Evolutionary conservation across 1,140 invertebrate genomes (phyloP).

Genomic region (Caenorhabditis brenneri): DNA sequence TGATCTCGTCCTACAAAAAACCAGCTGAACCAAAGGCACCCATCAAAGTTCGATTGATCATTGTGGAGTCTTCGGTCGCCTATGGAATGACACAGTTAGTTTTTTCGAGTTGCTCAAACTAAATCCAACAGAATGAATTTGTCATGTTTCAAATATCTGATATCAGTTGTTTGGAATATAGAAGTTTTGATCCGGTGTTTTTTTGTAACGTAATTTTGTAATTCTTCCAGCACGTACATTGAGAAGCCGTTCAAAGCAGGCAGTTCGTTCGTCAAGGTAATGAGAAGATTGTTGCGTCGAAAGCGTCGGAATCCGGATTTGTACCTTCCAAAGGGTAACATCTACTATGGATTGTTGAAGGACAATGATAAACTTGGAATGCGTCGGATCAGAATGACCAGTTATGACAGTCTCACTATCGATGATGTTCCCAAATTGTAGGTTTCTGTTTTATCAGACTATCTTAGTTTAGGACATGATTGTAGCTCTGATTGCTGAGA

Average conservation of each 20-base stretch:
- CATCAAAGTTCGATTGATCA: background rate
- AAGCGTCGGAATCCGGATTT: background rate
- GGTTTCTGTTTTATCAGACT: background rate
- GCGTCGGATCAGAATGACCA: background rate
- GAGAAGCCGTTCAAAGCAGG: background rate
- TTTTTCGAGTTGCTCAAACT: background rate
- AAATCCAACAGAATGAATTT: too few species aligned
- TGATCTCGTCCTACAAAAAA: background rate
- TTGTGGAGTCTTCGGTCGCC: background rate
- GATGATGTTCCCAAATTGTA: background rate
- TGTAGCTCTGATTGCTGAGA: too few species aligned
- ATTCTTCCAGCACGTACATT: background rate
- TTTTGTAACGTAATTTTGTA: background rate
- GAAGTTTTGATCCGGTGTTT: too few species aligned
- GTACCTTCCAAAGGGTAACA: background rate
- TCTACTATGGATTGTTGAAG: background rate
- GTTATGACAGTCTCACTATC: background rate
- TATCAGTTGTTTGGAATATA: too few species aligned
- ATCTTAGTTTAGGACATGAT: too few species aligned
- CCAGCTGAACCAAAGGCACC: background rate
- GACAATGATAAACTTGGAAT: background rate
- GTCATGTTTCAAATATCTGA: too few species aligned
- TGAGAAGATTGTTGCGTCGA: background rate
- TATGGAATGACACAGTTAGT: background rate
- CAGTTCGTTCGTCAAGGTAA: background rate